These are phyloP conservation scores for Odocoileus hemionus DNA, from an alignment of 2,113 vertebrate genomes.

Conservation along the genomic window DNA sequence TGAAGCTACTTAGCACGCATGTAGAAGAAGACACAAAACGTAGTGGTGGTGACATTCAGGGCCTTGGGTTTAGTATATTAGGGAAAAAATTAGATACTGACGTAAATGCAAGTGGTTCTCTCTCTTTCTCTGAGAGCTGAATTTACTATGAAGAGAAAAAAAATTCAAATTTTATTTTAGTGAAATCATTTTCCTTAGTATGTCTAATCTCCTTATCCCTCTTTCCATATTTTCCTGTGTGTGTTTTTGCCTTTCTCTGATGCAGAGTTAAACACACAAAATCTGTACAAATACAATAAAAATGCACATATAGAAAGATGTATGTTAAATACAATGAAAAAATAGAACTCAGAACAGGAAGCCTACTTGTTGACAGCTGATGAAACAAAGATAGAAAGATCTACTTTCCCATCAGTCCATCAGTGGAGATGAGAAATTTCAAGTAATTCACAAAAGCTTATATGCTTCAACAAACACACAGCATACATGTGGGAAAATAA, in stretches of 20 bases:
- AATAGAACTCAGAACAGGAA: conserved; percentile 11
- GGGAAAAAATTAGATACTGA: background rate
- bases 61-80: background rate
- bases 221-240: background rate
- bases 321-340: conserved; percentile 33
- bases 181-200: background rate
- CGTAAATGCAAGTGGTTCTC: background rate
- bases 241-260: background rate
- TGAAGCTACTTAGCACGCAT: background rate
- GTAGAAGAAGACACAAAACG: background rate
- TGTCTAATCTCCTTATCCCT: background rate
- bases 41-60: background rate
- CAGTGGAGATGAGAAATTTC: conserved; percentile 36
- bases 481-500: background rate
- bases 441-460: background rate
- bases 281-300: conserved; percentile 24
- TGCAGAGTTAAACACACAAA: conserved; percentile 30
- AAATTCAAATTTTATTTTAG: background rate
- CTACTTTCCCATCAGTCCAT: background rate
- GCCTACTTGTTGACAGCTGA: background rate
- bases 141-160: background rate
- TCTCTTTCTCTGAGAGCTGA: background rate
- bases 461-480: background rate
- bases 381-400: background rate
- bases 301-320: background rate